phyloP scores from a whole-genome alignment of 1,140 invertebrate genomes.

The Diabrotica virgifera region DNA sequence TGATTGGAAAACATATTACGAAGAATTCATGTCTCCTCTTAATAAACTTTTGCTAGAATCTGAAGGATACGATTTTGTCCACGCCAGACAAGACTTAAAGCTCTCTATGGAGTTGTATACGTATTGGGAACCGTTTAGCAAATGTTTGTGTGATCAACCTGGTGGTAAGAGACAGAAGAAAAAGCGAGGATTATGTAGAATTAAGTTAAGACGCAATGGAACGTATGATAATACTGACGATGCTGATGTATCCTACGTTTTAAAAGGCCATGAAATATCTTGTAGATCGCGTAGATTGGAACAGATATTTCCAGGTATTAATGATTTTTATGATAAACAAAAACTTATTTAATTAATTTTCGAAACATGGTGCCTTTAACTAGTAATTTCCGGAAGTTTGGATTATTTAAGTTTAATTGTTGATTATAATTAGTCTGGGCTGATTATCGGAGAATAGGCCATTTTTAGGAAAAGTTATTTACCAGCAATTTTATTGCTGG shows the following conservation, averaged over 20 bases:
- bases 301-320: slow-evolving; percentile 49
- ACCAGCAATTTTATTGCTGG: too few relatives aligned
- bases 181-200: slow-evolving; percentile 40
- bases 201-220: slow-evolving; percentile 13
- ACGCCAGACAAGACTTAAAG: slow-evolving; percentile 38
- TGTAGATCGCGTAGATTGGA: slow-evolving; percentile 49
- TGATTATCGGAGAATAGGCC: too few relatives aligned
- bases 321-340: too few relatives aligned
- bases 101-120: slow-evolving; percentile 42
- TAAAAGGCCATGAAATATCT: slow-evolving; percentile 39
- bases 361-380: too few relatives aligned
- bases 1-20: slow-evolving; percentile 51
- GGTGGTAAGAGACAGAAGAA: slow-evolving; percentile 39
- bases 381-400: too few relatives aligned
- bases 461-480: too few relatives aligned
- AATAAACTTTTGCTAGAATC: slow-evolving; percentile 41
- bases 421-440: too few relatives aligned
- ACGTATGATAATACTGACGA: slow-evolving; percentile 8
- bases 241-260: slow-evolving; percentile 32
- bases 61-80: slow-evolving; percentile 35
- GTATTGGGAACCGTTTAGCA: slow-evolving; percentile 43
- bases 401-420: too few relatives aligned
- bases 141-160: slow-evolving; percentile 43
- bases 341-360: too few relatives aligned
- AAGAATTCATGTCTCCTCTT: slow-evolving; percentile 49